phyloP scores from a whole-genome alignment of 2,113 vertebrate species.

The Kobus ellipsiprymnus region DNA sequence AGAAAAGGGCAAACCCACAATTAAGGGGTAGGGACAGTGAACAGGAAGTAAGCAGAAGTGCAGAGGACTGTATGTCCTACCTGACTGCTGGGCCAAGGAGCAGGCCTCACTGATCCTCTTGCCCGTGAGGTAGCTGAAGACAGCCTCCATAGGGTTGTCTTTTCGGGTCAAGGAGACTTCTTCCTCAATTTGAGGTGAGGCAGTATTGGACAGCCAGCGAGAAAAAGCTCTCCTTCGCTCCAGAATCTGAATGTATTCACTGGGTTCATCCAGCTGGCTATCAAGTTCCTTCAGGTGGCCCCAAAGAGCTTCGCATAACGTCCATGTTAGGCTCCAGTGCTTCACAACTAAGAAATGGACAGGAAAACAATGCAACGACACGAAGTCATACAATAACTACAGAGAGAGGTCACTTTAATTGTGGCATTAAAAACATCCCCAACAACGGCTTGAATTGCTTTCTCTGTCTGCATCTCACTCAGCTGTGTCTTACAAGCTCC shows the following conservation, averaged over 20 bases:
- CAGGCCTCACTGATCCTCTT: slow-evolving; percentile 92
- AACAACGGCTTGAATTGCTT: neutral
- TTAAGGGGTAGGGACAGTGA: neutral
- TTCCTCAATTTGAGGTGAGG: slow-evolving; percentile 82
- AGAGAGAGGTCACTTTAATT: neutral
- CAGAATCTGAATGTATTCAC: slow-evolving; percentile 83
- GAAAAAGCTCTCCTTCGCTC: slow-evolving; percentile 91
- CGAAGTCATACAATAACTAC: neutral
- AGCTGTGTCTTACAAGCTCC: neutral
- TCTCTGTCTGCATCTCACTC: neutral
- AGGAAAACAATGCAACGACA: neutral
- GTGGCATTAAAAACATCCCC: neutral
- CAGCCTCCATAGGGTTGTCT: slow-evolving; percentile 80
- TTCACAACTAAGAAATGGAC: slow-evolving; percentile 77
- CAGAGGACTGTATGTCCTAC: slow-evolving; percentile 71
- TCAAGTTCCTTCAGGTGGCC: slow-evolving; percentile 84
- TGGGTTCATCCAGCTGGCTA: slow-evolving; percentile 74
- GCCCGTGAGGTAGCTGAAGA: slow-evolving; percentile 95
- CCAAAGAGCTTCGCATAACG: slow-evolving; percentile 92
- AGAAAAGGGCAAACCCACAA: neutral
- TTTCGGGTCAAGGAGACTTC: slow-evolving; percentile 82
- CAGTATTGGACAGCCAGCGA: slow-evolving; percentile 85
- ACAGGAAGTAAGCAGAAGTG: neutral
- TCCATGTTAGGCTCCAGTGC: slow-evolving; percentile 93
- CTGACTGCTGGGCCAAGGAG: slow-evolving; percentile 89